Conservation (phyloP, 2,888 invertebrate species). For the Junonia oenone region DNA sequence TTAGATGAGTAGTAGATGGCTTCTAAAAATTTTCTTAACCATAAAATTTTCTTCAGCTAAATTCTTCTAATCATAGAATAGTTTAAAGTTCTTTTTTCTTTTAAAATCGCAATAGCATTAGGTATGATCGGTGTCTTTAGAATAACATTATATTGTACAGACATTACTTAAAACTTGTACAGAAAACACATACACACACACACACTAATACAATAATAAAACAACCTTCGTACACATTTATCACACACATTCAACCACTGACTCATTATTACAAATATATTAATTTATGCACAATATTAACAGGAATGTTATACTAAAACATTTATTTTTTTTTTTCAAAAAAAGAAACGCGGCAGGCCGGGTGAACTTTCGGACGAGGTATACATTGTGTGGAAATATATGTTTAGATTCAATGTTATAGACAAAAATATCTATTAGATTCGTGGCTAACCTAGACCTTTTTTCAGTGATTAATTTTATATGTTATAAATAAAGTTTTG, state of each 20-base stretch:
- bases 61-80: conserved; percentile 17
- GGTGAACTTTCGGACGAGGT: conserved; percentile 90
- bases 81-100: neutral
- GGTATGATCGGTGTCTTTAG: neutral
- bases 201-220: conserved; percentile 5
- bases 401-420: conserved; percentile 72
- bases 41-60: conserved; percentile 10
- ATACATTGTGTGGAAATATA: conserved; percentile 70
- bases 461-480: conserved; percentile 61
- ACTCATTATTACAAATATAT: conserved; percentile 32
- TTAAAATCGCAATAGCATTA: neutral
- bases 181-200: conserved; percentile 2
- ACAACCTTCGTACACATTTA: conserved; percentile 1
- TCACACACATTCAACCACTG: conserved; percentile 21
- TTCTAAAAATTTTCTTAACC: conserved; percentile 10
- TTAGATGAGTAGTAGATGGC: conserved; percentile 21
- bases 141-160: neutral
- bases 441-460: conserved; percentile 76
- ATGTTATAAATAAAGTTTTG: conserved; percentile 23
- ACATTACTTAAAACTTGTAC: conserved; percentile 11
- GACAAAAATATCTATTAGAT: conserved; percentile 51
- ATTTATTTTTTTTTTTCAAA: conserved; percentile 72
- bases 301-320: conserved; percentile 73
- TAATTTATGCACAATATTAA: conserved; percentile 58
- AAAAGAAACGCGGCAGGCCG: conserved; percentile 86